Evolutionary conservation across 35 echinoderm and acorn worm species (phyloP).

Genomic region (Patiria miniata): DNA sequence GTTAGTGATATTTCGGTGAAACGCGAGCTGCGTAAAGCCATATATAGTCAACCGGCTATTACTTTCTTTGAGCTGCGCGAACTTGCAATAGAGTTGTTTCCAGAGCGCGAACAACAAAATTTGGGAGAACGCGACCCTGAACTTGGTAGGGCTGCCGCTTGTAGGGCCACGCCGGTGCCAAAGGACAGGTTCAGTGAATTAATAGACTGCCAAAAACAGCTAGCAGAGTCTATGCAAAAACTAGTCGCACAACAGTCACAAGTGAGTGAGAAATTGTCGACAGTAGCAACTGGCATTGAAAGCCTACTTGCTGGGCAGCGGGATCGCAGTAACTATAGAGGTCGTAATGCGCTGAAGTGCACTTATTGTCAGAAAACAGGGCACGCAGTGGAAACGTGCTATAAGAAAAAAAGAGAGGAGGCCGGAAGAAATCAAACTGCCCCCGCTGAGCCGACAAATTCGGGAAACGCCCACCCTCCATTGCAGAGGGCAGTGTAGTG

Average conservation of each 20-base stretch:
- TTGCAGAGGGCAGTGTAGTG: not conserved
- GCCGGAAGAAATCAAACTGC: not conserved
- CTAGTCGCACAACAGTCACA: not conserved
- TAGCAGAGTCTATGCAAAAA: not conserved
- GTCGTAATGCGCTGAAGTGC: not conserved
- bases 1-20: not conserved
- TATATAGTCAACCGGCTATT: not conserved
- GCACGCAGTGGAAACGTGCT: not conserved
- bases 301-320: not conserved
- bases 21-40: not conserved
- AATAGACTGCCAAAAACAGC: not conserved
- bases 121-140: conserved; percentile 5
- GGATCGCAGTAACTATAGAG: no score
- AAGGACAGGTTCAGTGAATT: not conserved
- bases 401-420: not conserved
- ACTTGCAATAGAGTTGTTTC: not conserved
- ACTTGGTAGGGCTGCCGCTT: not conserved
- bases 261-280: not conserved
- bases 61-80: not conserved
- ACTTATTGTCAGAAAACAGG: not conserved
- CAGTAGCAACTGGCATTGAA: not conserved
- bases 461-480: not conserved
- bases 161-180: not conserved
- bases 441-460: not conserved
- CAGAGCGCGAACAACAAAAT: not conserved